phyloP scores from a whole-genome alignment of 2,113 vertebrate genomes.

The Hemiprocne comata region DNA sequence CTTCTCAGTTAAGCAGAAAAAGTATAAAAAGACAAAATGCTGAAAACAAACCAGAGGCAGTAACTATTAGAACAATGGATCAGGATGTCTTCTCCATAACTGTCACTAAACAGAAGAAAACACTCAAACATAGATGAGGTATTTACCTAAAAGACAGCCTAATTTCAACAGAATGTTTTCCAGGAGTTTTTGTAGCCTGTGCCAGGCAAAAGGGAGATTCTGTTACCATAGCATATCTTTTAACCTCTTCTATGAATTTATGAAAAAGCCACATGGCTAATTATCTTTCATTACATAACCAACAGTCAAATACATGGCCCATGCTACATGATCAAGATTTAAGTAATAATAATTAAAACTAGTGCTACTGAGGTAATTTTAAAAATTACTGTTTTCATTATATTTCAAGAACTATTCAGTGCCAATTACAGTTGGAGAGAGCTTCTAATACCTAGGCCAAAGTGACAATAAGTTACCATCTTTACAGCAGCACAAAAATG shows the following conservation, averaged over 20 bases:
- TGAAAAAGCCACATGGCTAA: background rate
- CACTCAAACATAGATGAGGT: background rate
- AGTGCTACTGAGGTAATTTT: background rate
- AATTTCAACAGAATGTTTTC: background rate
- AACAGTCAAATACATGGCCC: background rate
- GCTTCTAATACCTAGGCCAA: background rate
- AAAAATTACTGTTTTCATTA: background rate
- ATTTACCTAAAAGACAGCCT: background rate
- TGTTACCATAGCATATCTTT: background rate
- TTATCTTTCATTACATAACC: background rate
- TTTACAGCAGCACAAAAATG: background rate
- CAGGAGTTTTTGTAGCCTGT: background rate
- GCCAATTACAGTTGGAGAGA: background rate
- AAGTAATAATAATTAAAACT: background rate
- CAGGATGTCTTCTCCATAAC: background rate
- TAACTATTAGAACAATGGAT: background rate
- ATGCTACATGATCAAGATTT: background rate
- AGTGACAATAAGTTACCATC: background rate
- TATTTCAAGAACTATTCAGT: background rate
- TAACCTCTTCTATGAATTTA: background rate
- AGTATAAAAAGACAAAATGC: background rate
- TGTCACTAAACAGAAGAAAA: background rate
- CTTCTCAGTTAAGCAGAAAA: background rate
- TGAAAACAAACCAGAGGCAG: background rate
- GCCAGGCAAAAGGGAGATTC: background rate